A percentile compares a stretch with the other conserved stretches of the same genome.
These are phyloP conservation scores for Sycophaga agraensis DNA, from an alignment of 1,140 invertebrate genomes.

Conservation along the genomic window DNA sequence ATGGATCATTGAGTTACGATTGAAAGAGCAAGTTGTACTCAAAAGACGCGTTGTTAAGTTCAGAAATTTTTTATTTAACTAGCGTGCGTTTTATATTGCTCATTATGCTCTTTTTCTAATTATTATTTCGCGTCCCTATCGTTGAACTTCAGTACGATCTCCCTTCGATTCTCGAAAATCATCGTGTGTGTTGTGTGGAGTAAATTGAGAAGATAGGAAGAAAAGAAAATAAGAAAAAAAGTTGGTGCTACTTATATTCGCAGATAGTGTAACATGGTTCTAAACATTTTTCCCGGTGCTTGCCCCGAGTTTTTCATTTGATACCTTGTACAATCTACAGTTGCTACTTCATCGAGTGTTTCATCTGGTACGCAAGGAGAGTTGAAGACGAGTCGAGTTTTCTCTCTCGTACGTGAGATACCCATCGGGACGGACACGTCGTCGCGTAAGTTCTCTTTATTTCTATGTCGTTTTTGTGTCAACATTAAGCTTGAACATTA, in stretches of 20 bases:
- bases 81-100: neutral
- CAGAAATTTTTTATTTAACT: neutral
- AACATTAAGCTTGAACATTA: too few relatives aligned
- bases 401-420: neutral
- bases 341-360: neutral
- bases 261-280: conserved; percentile 12
- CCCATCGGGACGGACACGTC: neutral
- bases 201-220: neutral
- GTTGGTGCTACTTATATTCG: neutral
- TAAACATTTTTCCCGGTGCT: conserved; percentile 9
- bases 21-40: too few relatives aligned
- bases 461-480: too few relatives aligned
- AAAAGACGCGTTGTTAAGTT: neutral
- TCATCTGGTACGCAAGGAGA: neutral
- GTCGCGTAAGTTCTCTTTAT: neutral
- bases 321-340: neutral
- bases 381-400: neutral
- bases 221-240: neutral
- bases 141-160: neutral
- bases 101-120: neutral
- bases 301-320: neutral
- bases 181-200: neutral
- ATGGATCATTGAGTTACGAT: too few relatives aligned
- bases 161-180: neutral
- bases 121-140: neutral